Evolutionary conservation across 2,113 vertebrate species (phyloP).

Genomic region (Echinops telfairi): DNA sequence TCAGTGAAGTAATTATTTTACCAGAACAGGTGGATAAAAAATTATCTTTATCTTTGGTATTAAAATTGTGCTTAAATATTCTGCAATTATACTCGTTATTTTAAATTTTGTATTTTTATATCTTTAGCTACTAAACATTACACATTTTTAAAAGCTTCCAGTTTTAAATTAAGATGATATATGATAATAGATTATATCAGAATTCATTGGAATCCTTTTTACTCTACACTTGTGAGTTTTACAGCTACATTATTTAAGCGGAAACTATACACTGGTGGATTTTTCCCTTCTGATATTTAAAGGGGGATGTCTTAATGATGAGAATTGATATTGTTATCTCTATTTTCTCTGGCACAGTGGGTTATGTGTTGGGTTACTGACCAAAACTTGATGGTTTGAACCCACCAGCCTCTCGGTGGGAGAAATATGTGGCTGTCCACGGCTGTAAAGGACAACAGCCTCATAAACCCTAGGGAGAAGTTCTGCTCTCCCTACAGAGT

Average conservation of each 20-base stretch:
- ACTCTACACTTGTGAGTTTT: background rate
- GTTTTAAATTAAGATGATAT: background rate
- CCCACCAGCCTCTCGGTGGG: too few species aligned
- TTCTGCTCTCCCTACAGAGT: too few species aligned
- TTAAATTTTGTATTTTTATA: background rate
- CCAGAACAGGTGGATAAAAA: constrained; percentile 60
- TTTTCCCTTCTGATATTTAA: background rate
- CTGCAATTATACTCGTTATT: constrained; percentile 18
- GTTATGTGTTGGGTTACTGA: too few species aligned
- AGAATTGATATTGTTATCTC: background rate
- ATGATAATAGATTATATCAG: constrained; percentile 4
- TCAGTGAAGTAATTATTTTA: constrained; percentile 60
- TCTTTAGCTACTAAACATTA: constrained; percentile 42
- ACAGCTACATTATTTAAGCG: background rate
- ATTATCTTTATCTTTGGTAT: constrained; percentile 38
- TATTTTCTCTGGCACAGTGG: too few species aligned
- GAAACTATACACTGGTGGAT: background rate
- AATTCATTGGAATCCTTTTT: background rate
- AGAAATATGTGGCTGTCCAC: too few species aligned
- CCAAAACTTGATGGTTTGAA: too few species aligned
- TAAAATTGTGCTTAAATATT: constrained; percentile 54
- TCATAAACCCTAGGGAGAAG: too few species aligned
- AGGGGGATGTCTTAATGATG: background rate
- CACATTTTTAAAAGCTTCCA: background rate
- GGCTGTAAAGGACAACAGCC: too few species aligned